Percentiles rank a stretch among this genome's conserved stretches.
Conservation (phyloP, 2,797 vertebrate genomes). For the Pangasius macronema region DNA sequence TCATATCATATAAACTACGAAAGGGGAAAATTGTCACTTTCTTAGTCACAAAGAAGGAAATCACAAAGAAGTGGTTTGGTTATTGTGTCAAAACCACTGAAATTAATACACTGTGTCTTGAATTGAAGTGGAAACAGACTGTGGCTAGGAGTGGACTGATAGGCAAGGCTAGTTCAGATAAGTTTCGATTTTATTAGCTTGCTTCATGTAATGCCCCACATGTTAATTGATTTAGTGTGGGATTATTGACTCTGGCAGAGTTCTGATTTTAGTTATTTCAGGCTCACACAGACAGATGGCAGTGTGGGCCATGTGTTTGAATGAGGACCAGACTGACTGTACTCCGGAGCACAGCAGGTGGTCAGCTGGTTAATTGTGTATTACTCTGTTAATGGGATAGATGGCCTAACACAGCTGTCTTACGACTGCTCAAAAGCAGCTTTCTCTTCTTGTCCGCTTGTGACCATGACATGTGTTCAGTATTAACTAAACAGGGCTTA, state of each 20-base stretch:
- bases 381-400: slow-evolving; percentile 33
- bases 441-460: neutral
- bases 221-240: neutral
- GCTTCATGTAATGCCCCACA: slow-evolving; percentile 13
- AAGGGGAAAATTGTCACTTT: neutral
- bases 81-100: neutral
- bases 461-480: slow-evolving; percentile 18
- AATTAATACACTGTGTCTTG: neutral
- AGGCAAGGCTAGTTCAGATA: neutral
- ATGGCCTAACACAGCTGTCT: slow-evolving; percentile 46
- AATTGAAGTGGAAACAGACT: neutral
- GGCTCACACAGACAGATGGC: slow-evolving; percentile 45
- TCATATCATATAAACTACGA: neutral
- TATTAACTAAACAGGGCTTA: slow-evolving; percentile 4
- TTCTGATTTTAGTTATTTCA: slow-evolving; percentile 20
- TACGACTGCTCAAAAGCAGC: slow-evolving; percentile 18
- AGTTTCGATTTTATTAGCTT: neutral
- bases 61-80: neutral
- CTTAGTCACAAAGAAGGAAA: neutral
- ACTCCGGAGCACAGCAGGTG: slow-evolving; percentile 36
- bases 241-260: slow-evolving; percentile 12
- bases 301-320: slow-evolving; percentile 38
- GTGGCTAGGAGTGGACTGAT: neutral
- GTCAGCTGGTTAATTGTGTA: slow-evolving; percentile 42
- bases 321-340: slow-evolving; percentile 6